A percentile compares a stretch with the other conserved stretches of the same genome.
phyloP scores from a whole-genome alignment of 2,797 vertebrate genomes.

The Microctenopoma stevenorrisi region DNA sequence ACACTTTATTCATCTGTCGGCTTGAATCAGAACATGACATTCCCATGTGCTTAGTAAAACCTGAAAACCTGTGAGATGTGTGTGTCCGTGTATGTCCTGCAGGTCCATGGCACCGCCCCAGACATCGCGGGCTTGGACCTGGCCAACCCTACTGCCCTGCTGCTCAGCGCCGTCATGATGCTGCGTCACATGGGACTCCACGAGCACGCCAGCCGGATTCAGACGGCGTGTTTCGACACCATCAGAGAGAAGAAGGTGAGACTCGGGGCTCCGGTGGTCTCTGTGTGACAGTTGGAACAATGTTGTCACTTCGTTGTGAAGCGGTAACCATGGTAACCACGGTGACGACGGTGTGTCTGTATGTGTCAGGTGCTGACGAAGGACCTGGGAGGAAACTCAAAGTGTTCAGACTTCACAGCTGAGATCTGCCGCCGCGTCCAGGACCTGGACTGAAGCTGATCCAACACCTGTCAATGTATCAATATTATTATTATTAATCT shows the following conservation, averaged over 20 bases:
- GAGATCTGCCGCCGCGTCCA: conserved; percentile 92
- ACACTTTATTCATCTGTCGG: too few species aligned
- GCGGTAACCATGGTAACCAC: too few species aligned
- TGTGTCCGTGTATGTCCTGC: background rate
- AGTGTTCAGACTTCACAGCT: conserved; percentile 93
- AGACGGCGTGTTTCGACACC: conserved; percentile 91
- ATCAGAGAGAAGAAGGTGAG: conserved; percentile 91
- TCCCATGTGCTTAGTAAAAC: too few species aligned
- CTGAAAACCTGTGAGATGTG: background rate
- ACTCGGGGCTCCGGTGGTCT: background rate
- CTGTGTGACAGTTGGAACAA: too few species aligned
- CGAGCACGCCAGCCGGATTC: conserved; percentile 84
- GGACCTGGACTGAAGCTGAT: conserved; percentile 78
- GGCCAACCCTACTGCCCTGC: conserved; percentile 95
- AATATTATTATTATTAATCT: conserved; percentile 8
- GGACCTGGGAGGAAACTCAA: conserved; percentile 92
- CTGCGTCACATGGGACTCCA: conserved; percentile 93
- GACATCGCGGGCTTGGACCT: conserved; percentile 95
- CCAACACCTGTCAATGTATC: conserved; percentile 23
- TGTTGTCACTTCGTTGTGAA: too few species aligned
- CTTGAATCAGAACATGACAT: too few species aligned
- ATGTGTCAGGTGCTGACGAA: conserved; percentile 88
- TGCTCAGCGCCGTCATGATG: conserved; percentile 97
- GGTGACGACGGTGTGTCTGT: background rate
- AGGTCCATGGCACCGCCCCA: conserved; percentile 96